Base-by-base conservation (phyloP, 1,140 invertebrate species). In the Caenorhabditis briggsae region DNA sequence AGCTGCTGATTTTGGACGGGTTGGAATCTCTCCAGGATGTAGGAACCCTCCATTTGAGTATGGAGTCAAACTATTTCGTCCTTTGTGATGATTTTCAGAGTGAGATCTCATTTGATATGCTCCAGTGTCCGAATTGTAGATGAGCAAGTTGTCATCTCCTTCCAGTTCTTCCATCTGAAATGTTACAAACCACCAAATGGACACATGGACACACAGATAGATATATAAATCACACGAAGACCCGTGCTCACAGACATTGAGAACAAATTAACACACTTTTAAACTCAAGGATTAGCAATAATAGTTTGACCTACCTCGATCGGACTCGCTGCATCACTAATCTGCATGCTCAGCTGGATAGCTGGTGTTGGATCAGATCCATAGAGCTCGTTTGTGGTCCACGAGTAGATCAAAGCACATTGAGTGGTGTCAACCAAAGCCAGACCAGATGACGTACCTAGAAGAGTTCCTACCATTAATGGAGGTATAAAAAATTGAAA, bases 361-460 rank as follows among this genome's bases (percentile, higher is more conserved):
- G 88, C 70, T 9, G 88, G 87, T 43, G 90, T 89, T 12, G 87
- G 70, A 50, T 92, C 88, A 84, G 88, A 88, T 25, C 78, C 82
- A 50, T 89, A 88, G 5, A 92, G 84, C 83, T 92, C 91, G 18
- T 86, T 78, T 25, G 84, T 92, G 8, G 87, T 86, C 90, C 91
- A 92, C 16, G 91, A 83, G 65, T 92, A 92, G 18, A 92, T 90
- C 61, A 89, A 61, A 14, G 88, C 89, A 43, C 87, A 91, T 46
- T 90, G 86, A 25, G 88, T 65, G 33, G 92, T 92, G 82, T 92
- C 91, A 41, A 92, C 89, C 56, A 92, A 84, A 12, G 90, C 91
- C 2, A 91, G 48, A 12, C 90, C 90, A 64, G 78, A 61, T 25
- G 16, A 56, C 3, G 91, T 91, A 16, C 85, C 85, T 86, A 43